These are phyloP conservation scores for Lepidothrix coronata DNA, from an alignment of 2,113 vertebrate genomes.

Conservation along the genomic window DNA sequence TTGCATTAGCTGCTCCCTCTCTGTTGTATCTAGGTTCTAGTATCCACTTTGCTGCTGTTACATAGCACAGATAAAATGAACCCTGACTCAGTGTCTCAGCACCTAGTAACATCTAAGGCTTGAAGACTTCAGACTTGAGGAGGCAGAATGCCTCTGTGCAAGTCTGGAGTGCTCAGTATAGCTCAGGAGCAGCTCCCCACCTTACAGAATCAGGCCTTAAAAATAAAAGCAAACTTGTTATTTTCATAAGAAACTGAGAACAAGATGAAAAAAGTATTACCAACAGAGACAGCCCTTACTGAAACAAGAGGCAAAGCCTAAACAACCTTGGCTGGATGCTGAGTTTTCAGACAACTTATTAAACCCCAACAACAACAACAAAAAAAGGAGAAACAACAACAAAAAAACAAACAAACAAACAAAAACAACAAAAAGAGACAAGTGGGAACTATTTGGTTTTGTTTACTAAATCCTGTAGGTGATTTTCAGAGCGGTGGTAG, in stretches of 20 bases:
- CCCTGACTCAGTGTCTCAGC: neutral
- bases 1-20: neutral
- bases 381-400: neutral
- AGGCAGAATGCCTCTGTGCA: neutral
- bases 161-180: neutral
- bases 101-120: neutral
- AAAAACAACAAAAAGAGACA: neutral
- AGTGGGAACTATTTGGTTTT: neutral
- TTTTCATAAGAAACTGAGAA: neutral
- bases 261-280: neutral
- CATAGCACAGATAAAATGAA: neutral
- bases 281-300: neutral
- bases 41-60: neutral
- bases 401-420: neutral
- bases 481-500: neutral
- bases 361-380: neutral
- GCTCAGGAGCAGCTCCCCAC: neutral
- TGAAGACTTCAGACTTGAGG: neutral
- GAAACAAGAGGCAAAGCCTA: neutral
- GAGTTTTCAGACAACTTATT: neutral
- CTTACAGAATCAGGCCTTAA: neutral
- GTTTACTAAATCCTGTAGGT: neutral
- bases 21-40: neutral
- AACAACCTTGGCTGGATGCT: neutral
- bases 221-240: neutral